phyloP scores from a whole-genome alignment of 2,888 invertebrate genomes.

The Onchidella celtica region DNA sequence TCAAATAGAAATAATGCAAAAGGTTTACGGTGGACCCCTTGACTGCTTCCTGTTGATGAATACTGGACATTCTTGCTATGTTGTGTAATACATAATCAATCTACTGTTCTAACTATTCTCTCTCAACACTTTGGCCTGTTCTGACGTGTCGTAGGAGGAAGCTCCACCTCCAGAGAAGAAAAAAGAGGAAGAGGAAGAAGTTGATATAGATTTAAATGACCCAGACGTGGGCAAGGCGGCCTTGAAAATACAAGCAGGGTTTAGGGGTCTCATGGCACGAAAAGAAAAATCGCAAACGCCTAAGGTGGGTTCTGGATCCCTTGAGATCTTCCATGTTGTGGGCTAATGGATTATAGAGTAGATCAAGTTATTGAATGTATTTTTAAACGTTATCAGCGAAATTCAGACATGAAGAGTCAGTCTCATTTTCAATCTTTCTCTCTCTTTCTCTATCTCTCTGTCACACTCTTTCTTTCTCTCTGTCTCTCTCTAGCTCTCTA shows the following conservation, averaged over 20 bases:
- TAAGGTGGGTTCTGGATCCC: neutral
- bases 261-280: constrained; percentile 70
- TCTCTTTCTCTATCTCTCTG: neutral
- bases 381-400: too few species aligned
- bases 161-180: constrained; percentile 55
- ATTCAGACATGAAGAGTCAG: too few species aligned
- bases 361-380: too few species aligned
- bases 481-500: neutral
- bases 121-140: neutral
- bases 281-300: constrained; percentile 57
- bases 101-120: too few species aligned
- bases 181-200: constrained; percentile 59
- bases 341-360: too few species aligned
- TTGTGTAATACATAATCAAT: too few species aligned
- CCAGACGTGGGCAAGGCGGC: constrained; percentile 77
- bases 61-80: too few species aligned
- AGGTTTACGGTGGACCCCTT: too few species aligned
- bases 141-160: too few species aligned
- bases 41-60: too few species aligned
- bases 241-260: constrained; percentile 76
- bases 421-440: neutral
- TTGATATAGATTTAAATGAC: constrained; percentile 77
- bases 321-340: too few species aligned
- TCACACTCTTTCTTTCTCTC: constrained; percentile 1
- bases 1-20: too few species aligned